Evolutionary conservation across 2,888 invertebrate species (phyloP), one percentile per base, ranked within the genome.

Genomic region (Galeopsomyia nigrocyanea): DNA sequence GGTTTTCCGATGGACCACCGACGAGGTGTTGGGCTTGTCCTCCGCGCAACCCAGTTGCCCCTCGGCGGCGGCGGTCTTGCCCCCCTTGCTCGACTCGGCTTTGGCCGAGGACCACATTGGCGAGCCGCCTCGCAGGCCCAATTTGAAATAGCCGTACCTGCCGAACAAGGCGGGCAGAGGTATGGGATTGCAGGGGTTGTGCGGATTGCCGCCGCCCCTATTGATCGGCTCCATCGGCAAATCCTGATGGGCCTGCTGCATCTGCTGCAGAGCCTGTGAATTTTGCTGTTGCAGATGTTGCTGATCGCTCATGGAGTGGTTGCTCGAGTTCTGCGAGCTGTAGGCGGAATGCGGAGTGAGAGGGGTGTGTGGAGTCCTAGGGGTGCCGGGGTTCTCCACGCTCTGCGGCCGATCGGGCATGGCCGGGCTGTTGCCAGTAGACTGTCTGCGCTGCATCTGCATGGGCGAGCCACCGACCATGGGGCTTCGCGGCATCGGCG

Each of bases 111-210:
- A 87, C 92, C 92, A 92, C 87, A 91, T 90, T 0, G 92, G 92
- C 0, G 92, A 89, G 6, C 92, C 92, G 22, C 93, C 93, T 74
- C 90, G 85, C 3, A 93, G 80, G 16, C 89, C 93, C 2, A 91
- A 87, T 79, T 90, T 90, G 78, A 89, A 88, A 82, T 90, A 92
- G 0, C 89, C 89, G 80, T 87, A 90, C 58, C 90, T 87, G 0
- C 88, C 89, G 79, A 91, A 90, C 69, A 89, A 88, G 26, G 90
- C 88, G 1, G 90, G 90, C n/a, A 89, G 80, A 0, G 92, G 91
- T 62, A 91, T 88, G 0, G 89, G 88, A 82, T 90, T 91, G 57
- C 87, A 86, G 10, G 90, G 89, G 80, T 89, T 89, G 75, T 26
- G 26, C 26, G 3, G 26, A 77, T 89, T 89, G 13, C 89, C 89